Base-by-base conservation (phyloP, 2,797 vertebrate species). In the Clamator glandarius region DNA sequence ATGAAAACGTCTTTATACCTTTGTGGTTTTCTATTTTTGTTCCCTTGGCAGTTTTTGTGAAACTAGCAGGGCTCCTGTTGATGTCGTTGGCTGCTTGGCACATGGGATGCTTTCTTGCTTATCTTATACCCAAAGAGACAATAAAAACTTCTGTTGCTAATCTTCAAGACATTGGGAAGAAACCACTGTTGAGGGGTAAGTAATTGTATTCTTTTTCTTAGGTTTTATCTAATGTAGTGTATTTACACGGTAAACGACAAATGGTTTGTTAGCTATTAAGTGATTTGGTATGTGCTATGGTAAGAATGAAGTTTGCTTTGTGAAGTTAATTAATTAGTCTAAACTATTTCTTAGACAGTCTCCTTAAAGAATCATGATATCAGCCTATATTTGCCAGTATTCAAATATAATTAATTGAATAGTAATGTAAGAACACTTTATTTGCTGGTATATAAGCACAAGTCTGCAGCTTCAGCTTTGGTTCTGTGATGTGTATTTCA, bases 131-230 rank as follows among this genome's bases (percentile, higher is more conserved):
- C 1, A 67, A 95, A 4, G 33, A 46, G 0, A 4, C 70, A 13
- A 3, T 97, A 24, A 57, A 77, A 75, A 52, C 31, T 1, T 68
- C 97, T 4, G 7, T 91, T 35, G 63, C 72, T 29, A 44, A 20
- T 41, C 29, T 98, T 92, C 87, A 72, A 54, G 93, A 82, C 35
- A 18, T 97, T 2, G 80, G 78, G 5, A 67, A 89, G 72, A 96
- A 90, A 74, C 91, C 97, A 13, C 10, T 95, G 41, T 57, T 98
- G 50, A 97, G 19, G 62, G 96, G 98, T 98, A 84, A 84, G 97
- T 90, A 9, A 15, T 16, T 82, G 19, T n/a, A 39, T 87, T 84
- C 68, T 11, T 51, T 77, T 73, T 5, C 6, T 68, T 75, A 9
- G 15, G 15, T 29, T 50, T 0, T 54, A 9, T 54, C 36, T 70